Conservation (phyloP, 1,140 invertebrate species). For the Callitettix versicolor region DNA sequence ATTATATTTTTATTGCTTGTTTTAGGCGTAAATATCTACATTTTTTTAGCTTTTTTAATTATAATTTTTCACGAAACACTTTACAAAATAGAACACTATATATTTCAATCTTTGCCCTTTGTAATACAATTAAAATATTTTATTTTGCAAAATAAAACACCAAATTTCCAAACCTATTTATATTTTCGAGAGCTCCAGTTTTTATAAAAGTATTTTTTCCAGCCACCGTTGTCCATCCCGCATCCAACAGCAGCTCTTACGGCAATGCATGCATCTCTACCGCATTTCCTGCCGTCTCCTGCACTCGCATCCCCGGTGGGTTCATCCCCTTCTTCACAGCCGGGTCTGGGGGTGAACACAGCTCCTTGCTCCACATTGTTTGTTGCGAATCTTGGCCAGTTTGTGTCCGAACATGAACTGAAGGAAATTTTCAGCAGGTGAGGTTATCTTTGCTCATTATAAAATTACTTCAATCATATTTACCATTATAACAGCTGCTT, state of each 20-base stretch:
- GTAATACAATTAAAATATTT: too few relatives aligned
- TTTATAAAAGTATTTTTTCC: background rate
- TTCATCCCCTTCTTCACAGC: conserved; percentile 59
- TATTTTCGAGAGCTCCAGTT: too few relatives aligned
- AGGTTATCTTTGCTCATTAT: conserved; percentile 30
- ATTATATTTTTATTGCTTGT: too few relatives aligned
- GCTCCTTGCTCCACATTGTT: conserved; percentile 92
- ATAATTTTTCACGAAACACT: too few relatives aligned
- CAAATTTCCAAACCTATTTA: too few relatives aligned
- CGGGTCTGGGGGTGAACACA: conserved; percentile 41
- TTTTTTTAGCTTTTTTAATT: too few relatives aligned
- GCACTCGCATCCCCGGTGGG: conserved; percentile 78
- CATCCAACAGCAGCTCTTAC: conserved; percentile 63
- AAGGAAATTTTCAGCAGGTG: conserved; percentile 97
- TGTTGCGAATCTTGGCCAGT: conserved; percentile 92
- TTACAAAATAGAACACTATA: too few relatives aligned
- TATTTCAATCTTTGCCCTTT: too few relatives aligned
- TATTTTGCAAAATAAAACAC: too few relatives aligned
- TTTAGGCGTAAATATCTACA: too few relatives aligned
- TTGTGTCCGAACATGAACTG: conserved; percentile 91
- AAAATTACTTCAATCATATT: background rate
- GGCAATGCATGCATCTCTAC: conserved; percentile 61
- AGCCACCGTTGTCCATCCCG: conserved; percentile 50
- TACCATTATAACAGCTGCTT: background rate
- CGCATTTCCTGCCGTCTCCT: conserved; percentile 69